Evolutionary conservation across 2,797 vertebrate genomes (phyloP), one percentile per base, ranked within the genome.

Genomic region (Gouania willdenowi): DNA sequence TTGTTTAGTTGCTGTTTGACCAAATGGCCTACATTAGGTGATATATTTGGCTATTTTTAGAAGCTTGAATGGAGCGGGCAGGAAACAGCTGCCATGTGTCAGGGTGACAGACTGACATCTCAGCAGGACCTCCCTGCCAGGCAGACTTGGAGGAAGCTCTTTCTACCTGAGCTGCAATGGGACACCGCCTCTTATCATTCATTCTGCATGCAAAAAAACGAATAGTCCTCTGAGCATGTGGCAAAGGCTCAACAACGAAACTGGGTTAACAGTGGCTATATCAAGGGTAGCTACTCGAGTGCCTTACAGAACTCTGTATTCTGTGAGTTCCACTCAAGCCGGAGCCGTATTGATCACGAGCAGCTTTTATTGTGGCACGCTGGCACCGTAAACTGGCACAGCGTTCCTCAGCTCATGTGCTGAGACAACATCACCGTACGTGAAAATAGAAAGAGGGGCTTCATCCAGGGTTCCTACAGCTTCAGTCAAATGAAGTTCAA

Each of bases 1-100:
- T 75, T 65, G 72, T 78, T 82, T 79, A 62, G 81, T 68, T 58
- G 66, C 56, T 32, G 66, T 71, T 87, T 85, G 84, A 85, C 84
- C 84, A 84, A 84, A 78, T 71, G 81, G 70, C 81, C 84, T 78
- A 85, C 72, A 82, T 85, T 80, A 79, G 77, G 60, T 79, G 77
- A 81, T 81, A 74, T 70, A 77, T 77, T 67, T 49, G 20, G 59
- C 80, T 87, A 87, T 85, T 84, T 77, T 73, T 87, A 82, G 82
- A 63, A 56, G 69, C 53, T 61, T n/a, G n/a, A n/a, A n/a, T n/a
- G 56, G 71, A 69, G 57, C 77, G 71, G 60, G 77, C 77, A 76
- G 71, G 74, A 83, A 84, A 82, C 82, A 84, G 82, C 82, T 83
- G 81, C 82, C 71, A 71, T 81, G 79, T 15, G 55, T 85, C 82